Conservation (phyloP, 2,888 invertebrate genomes). For the Drosophila neutralis region DNA sequence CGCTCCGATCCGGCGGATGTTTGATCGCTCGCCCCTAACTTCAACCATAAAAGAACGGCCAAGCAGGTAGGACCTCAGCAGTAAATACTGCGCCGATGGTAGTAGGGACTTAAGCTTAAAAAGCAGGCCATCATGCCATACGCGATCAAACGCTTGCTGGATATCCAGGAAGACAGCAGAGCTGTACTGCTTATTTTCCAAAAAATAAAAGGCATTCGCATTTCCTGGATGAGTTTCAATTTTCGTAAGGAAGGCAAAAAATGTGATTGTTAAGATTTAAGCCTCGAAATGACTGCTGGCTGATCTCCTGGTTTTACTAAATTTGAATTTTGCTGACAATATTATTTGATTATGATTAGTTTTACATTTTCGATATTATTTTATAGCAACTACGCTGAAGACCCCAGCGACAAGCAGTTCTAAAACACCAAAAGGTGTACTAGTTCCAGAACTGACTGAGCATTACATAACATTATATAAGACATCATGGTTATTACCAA, state of each 20-base stretch:
- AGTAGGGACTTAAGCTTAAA: too few relatives aligned
- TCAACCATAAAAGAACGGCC: too few relatives aligned
- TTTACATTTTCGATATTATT: not conserved
- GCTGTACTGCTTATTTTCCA: too few relatives aligned
- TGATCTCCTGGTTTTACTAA: too few relatives aligned
- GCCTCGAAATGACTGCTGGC: not conserved
- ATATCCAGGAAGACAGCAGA: too few relatives aligned
- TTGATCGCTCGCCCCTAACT: too few relatives aligned
- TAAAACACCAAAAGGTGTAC: not conserved
- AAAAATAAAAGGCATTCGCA: not conserved
- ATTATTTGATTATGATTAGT: not conserved
- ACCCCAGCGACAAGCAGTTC: not conserved
- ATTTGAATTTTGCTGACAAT: not conserved
- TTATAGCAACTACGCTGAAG: not conserved
- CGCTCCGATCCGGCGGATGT: too few relatives aligned
- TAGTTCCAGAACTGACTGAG: not conserved
- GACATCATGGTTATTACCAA: not conserved
- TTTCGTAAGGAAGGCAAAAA: not conserved
- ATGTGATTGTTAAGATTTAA: not conserved
- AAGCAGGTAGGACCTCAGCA: too few relatives aligned
- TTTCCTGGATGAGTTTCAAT: not conserved
- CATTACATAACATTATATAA: not conserved
- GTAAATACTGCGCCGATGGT: too few relatives aligned
- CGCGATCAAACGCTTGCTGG: too few relatives aligned
- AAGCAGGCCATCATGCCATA: too few relatives aligned